A percentile compares a stretch with the other conserved stretches of the same genome.
Conservation (phyloP, 2,113 vertebrate genomes). For the Mobula birostris region DNA sequence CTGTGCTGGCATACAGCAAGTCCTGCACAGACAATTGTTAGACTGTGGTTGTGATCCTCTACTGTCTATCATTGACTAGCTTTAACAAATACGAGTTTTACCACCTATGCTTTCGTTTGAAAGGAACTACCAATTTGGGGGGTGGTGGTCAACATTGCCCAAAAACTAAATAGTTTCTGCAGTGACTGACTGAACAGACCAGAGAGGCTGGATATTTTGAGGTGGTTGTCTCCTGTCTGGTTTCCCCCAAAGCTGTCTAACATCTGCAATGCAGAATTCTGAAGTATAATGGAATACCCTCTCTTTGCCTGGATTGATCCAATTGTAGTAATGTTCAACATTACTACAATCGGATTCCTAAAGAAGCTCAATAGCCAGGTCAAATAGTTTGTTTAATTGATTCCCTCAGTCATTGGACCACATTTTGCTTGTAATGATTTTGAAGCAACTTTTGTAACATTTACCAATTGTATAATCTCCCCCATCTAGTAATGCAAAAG, state of each 20-base stretch:
- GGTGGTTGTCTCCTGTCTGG: not conserved
- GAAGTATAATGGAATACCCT: not conserved
- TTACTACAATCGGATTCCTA: too few relatives aligned
- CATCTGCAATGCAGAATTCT: not conserved
- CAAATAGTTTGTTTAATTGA: not conserved
- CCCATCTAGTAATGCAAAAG: not conserved
- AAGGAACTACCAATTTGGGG: too few relatives aligned
- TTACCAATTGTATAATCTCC: not conserved
- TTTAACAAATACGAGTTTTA: too few relatives aligned
- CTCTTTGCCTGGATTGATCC: not conserved
- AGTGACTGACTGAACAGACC: not conserved
- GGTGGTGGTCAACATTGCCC: not conserved
- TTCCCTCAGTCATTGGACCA: not conserved
- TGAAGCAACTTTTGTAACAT: not conserved
- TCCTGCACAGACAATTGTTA: too few relatives aligned
- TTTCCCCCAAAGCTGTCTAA: not conserved
- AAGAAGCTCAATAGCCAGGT: not conserved
- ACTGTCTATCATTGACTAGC: too few relatives aligned
- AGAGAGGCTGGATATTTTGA: not conserved
- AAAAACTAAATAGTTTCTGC: not conserved
- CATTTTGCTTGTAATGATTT: not conserved
- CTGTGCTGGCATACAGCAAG: not conserved
- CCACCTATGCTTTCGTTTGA: too few relatives aligned
- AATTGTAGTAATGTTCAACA: not conserved
- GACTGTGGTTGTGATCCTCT: too few relatives aligned